Conservation (phyloP, 2,888 invertebrate genomes). For the Himalopsyche anomala region DNA sequence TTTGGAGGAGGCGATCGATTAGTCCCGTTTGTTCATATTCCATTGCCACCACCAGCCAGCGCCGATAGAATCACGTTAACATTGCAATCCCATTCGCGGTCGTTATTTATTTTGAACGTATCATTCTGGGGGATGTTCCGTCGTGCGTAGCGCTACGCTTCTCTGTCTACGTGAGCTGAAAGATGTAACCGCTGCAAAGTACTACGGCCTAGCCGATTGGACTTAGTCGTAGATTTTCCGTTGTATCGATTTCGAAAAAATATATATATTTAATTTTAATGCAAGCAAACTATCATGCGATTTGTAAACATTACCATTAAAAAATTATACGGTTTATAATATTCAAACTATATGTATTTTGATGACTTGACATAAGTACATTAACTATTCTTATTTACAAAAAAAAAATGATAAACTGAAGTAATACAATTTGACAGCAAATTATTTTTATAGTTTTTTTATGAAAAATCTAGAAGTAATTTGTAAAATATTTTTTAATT, state of each 20-base stretch:
- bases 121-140: constrained; percentile 23
- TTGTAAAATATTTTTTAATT: no score
- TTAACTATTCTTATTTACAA: no score
- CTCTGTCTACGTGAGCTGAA: constrained; percentile 34
- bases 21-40: constrained; percentile 27
- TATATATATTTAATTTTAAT: no score
- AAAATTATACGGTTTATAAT: no score
- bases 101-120: constrained; percentile 26
- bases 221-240: not conserved
- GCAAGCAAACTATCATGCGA: no score
- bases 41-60: constrained; percentile 17
- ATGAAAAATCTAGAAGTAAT: no score
- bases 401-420: no score
- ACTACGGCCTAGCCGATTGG: not conserved
- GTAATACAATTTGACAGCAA: no score
- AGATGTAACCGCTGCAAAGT: not conserved
- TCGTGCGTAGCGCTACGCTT: constrained; percentile 16
- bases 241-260: not conserved
- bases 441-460: no score
- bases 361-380: no score
- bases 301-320: no score
- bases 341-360: no score
- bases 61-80: constrained; percentile 31
- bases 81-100: constrained; percentile 16
- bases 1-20: constrained; percentile 5